A percentile compares a stretch with the other conserved stretches of the same genome.
Evolutionary conservation across 1,140 invertebrate genomes (phyloP).

Genomic region (Hesperophylax magnus): DNA sequence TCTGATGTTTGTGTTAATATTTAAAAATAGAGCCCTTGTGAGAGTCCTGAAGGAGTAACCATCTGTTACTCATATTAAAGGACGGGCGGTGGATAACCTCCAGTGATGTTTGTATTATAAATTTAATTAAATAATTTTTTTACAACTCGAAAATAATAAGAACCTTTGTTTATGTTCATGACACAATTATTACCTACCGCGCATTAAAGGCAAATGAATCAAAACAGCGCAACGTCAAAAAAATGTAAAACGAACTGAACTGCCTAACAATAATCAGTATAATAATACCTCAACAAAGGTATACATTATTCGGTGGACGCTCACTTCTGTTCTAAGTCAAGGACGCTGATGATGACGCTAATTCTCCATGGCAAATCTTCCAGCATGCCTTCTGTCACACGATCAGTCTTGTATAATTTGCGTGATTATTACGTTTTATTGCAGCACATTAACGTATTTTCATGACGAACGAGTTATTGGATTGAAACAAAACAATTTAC

Average conservation of each 20-base stretch:
- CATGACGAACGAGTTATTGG: no score
- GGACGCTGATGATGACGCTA: slow-evolving; percentile 28
- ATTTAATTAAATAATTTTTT: no score
- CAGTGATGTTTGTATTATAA: no score
- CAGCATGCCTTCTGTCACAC: background rate
- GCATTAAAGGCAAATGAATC: slow-evolving; percentile 29
- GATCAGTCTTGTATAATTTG: background rate
- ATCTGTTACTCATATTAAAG: no score
- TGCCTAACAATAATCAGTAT: slow-evolving; percentile 30
- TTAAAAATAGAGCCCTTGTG: no score
- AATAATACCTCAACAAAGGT: slow-evolving; percentile 34
- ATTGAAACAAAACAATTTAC: no score
- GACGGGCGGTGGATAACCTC: no score
- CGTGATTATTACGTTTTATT: no score
- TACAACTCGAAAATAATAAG: no score
- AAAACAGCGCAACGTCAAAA: background rate
- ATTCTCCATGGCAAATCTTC: slow-evolving; percentile 4
- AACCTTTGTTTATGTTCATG: background rate
- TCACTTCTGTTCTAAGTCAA: slow-evolving; percentile 44
- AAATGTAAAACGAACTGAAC: background rate
- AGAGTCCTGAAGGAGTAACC: no score
- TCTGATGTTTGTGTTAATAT: no score
- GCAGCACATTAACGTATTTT: no score
- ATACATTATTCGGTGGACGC: background rate
- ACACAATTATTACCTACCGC: background rate